A percentile compares a stretch with the other conserved stretches of the same genome.
phyloP scores from a whole-genome alignment of 2,888 invertebrate species.

The Protodeltote pygarga region DNA sequence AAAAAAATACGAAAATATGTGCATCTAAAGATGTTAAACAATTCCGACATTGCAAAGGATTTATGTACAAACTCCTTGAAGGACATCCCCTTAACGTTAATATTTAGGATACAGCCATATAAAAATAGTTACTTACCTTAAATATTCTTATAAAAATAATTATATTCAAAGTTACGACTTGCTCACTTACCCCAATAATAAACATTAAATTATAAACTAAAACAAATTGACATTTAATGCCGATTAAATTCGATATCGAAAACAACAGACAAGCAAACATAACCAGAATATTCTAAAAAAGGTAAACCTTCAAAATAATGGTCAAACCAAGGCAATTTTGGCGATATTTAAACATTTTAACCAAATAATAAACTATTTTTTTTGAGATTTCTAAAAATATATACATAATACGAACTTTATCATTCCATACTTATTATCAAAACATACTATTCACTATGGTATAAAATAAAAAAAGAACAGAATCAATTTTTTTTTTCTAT shows the following conservation, averaged over 20 bases:
- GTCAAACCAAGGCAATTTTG: slow-evolving; percentile 18
- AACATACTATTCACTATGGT: slow-evolving; percentile 4
- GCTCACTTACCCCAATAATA: slow-evolving; percentile 10
- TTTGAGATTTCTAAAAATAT: slow-evolving; percentile 9
- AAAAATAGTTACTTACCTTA: slow-evolving; percentile 42
- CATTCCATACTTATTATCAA: no score
- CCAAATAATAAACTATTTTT: slow-evolving; percentile 4
- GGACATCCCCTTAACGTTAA: slow-evolving; percentile 36
- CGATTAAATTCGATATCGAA: slow-evolving; percentile 41
- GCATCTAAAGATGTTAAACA: slow-evolving; percentile 41
- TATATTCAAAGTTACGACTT: slow-evolving; percentile 12
- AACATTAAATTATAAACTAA: slow-evolving; percentile 17
- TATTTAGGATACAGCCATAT: slow-evolving; percentile 54
- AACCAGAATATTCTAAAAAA: slow-evolving; percentile 8
- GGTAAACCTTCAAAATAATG: neutral
- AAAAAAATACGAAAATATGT: slow-evolving; percentile 22
- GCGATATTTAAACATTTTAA: slow-evolving; percentile 14
- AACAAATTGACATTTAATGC: slow-evolving; percentile 45
- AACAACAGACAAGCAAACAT: slow-evolving; percentile 9
- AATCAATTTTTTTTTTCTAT: neutral
- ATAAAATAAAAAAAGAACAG: neutral
- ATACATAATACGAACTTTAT: neutral
- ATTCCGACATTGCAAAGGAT: slow-evolving; percentile 53
- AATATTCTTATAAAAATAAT: slow-evolving; percentile 36
- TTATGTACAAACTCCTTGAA: slow-evolving; percentile 37